Conservation (phyloP, 2,113 vertebrate genomes). For the Amazona guildingii region DNA sequence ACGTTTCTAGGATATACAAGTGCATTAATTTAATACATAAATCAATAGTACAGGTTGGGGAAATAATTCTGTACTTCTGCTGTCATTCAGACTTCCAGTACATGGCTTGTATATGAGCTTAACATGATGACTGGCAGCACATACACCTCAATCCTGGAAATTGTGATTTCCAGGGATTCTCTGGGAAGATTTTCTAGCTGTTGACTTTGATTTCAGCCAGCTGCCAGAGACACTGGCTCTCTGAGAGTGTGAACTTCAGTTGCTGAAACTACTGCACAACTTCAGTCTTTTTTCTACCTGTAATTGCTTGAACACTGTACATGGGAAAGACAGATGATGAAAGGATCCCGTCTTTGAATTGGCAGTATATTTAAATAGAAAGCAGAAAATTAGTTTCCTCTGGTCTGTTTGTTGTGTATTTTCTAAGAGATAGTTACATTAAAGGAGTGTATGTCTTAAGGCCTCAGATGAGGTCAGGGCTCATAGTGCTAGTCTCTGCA, state of each 20-base stretch:
- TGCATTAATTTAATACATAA: background rate
- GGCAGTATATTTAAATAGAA: conserved; percentile 34
- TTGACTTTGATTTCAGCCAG: background rate
- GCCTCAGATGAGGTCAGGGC: background rate
- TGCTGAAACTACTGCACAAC: background rate
- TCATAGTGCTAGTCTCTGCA: background rate
- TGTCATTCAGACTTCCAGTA: background rate
- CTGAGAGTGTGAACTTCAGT: background rate
- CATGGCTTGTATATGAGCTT: fast-evolving
- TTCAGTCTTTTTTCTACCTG: background rate
- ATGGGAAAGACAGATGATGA: background rate
- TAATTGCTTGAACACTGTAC: fast-evolving
- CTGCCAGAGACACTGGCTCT: background rate
- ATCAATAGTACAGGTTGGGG: background rate
- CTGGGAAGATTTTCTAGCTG: background rate
- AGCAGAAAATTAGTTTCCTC: conserved; percentile 42
- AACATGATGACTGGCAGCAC: background rate
- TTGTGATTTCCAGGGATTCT: background rate
- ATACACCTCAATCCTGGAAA: background rate
- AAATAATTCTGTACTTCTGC: background rate
- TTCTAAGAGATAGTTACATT: background rate
- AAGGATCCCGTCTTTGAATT: conserved; percentile 7
- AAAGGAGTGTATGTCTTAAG: background rate
- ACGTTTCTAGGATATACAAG: background rate
- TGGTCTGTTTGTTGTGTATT: conserved; percentile 14